A percentile compares a stretch with the other conserved stretches of the same genome.
Conservation (phyloP, 2,888 invertebrate genomes). For the Hipparchia semele region DNA sequence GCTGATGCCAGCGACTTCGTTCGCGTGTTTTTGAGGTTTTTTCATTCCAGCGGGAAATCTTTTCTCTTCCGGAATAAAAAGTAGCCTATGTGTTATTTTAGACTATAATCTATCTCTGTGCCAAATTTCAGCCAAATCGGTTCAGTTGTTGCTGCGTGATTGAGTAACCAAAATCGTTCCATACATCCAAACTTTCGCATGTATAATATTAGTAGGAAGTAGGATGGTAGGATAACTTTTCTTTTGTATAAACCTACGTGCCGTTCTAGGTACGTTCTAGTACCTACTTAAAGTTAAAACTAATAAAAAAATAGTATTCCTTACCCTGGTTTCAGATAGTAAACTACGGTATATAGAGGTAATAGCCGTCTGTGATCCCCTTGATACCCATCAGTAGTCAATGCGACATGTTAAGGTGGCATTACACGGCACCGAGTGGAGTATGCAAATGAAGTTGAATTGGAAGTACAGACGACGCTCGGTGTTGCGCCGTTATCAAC, state of each 20-base stretch:
- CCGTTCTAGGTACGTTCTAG: background rate
- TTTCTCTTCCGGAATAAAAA: no score
- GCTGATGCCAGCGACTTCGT: no score
- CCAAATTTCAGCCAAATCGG: no score
- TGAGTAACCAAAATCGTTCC: no score
- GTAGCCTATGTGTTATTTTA: no score
- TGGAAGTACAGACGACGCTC: slow-evolving; percentile 62
- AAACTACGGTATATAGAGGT: slow-evolving; percentile 21
- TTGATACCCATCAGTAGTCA: slow-evolving; percentile 44
- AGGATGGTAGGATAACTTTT: no score
- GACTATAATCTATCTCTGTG: no score
- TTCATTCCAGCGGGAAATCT: no score
- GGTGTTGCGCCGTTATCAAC: slow-evolving; percentile 59
- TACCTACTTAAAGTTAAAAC: background rate
- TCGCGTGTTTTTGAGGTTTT: no score
- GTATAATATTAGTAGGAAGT: no score
- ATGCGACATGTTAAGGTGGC: slow-evolving; percentile 56
- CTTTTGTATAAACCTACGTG: background rate
- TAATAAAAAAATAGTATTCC: background rate
- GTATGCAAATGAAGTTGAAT: slow-evolving; percentile 76
- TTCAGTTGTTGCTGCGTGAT: no score
- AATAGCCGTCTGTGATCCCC: slow-evolving; percentile 29
- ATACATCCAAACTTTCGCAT: no score
- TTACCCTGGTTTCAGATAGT: background rate
- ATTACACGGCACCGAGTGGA: slow-evolving; percentile 54